Percentiles rank a stretch among this genome's conserved stretches.
Conservation (phyloP, 1,140 invertebrate genomes). For the Drosophila miranda region DNA sequence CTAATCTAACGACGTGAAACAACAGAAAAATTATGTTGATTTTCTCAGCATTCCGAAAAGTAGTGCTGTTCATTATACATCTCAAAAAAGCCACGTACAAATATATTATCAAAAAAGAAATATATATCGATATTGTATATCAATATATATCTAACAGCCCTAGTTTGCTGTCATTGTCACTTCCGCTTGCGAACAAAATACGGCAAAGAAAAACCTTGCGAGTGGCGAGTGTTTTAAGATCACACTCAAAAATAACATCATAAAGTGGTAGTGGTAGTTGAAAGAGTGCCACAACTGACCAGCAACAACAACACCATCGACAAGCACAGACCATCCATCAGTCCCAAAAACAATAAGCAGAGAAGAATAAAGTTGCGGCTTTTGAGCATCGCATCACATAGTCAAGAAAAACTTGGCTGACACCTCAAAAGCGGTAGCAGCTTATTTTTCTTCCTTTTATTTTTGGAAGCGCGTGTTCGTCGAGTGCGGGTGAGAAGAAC, state of each 20-base stretch:
- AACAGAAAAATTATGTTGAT: too few species aligned
- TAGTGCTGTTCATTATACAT: neutral
- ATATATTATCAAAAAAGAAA: too few species aligned
- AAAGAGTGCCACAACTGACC: slow-evolving; percentile 76
- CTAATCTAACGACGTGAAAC: too few species aligned
- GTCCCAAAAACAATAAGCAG: slow-evolving; percentile 38
- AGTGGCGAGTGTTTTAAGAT: slow-evolving; percentile 82
- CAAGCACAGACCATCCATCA: slow-evolving; percentile 40
- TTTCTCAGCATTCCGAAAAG: too few species aligned
- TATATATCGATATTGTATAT: slow-evolving; percentile 19
- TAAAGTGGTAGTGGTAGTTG: slow-evolving; percentile 79
- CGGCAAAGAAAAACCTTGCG: slow-evolving; percentile 77
- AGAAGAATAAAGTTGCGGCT: slow-evolving; percentile 62
- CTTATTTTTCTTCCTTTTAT: slow-evolving; percentile 58
- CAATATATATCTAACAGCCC: slow-evolving; percentile 47
- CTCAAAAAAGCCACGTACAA: too few species aligned
- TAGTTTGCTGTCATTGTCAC: slow-evolving; percentile 73
- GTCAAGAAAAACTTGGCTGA: slow-evolving; percentile 3
- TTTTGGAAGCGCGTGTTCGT: slow-evolving; percentile 45
- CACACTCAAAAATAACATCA: slow-evolving; percentile 82
- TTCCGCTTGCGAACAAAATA: slow-evolving; percentile 78
- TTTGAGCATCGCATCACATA: neutral
- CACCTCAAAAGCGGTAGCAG: slow-evolving; percentile 22
- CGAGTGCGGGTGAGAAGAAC: slow-evolving; percentile 53
- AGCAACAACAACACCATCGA: slow-evolving; percentile 46